phyloP scores from a whole-genome alignment of 1,140 invertebrate species.

The Tachypleus tridentatus region DNA sequence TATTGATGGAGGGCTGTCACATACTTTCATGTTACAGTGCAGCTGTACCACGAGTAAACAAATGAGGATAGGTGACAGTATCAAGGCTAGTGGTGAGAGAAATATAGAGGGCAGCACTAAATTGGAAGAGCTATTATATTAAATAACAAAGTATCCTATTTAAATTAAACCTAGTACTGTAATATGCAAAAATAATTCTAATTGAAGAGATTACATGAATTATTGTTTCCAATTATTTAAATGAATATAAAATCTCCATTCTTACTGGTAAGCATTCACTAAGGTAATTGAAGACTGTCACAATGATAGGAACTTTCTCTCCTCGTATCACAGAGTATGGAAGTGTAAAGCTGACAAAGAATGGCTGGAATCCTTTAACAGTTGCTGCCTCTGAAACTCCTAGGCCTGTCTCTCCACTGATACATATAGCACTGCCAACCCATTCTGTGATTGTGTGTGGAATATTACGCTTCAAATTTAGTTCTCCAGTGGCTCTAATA shows the following conservation, averaged over 20 bases:
- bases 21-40: too few species aligned
- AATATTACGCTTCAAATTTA: slow-evolving; percentile 38
- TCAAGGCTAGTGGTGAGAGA: too few species aligned
- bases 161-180: too few species aligned
- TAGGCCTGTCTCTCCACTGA: slow-evolving; percentile 47
- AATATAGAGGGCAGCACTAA: too few species aligned
- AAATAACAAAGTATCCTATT: too few species aligned
- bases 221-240: too few species aligned
- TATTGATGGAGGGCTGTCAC: too few species aligned
- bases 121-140: too few species aligned
- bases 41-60: too few species aligned
- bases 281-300: slow-evolving; percentile 58
- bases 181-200: background rate
- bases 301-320: slow-evolving; percentile 52
- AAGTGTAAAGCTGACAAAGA: slow-evolving; percentile 54
- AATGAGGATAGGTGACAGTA: too few species aligned
- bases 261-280: slow-evolving; percentile 47
- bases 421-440: slow-evolving; percentile 53
- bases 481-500: slow-evolving; percentile 41
- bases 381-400: slow-evolving; percentile 44
- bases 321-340: slow-evolving; percentile 57
- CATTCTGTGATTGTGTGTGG: slow-evolving; percentile 64
- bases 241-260: slow-evolving; percentile 3
- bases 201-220: background rate
- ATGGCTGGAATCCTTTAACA: slow-evolving; percentile 53